A percentile compares a stretch with the other conserved stretches of the same genome.
phyloP scores from a whole-genome alignment of 2,113 vertebrate species.

The Silurus glanis region DNA sequence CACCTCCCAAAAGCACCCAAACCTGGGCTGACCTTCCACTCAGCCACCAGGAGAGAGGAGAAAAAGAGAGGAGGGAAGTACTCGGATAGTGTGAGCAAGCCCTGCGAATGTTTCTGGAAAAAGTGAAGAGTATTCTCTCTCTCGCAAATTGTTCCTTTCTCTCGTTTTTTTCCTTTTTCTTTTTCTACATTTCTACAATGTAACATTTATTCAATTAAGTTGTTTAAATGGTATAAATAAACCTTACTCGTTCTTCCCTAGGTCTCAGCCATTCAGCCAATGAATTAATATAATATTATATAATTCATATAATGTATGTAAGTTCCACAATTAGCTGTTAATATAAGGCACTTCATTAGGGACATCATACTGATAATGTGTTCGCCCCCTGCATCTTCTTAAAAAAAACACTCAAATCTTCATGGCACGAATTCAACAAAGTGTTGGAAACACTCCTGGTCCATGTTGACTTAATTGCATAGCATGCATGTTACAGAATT shows the following conservation, averaged over 20 bases:
- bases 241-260: not conserved
- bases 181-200: not conserved
- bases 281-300: too few species aligned
- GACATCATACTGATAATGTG: not conserved
- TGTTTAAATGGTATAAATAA: conserved; percentile 19
- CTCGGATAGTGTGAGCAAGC: conserved; percentile 57
- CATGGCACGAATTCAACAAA: not conserved
- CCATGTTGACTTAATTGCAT: not conserved
- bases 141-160: conserved; percentile 24
- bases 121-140: conserved; percentile 64
- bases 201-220: conserved; percentile 17
- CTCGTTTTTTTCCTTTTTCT: not conserved
- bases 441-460: not conserved
- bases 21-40: conserved; percentile 68
- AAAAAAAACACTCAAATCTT: not conserved
- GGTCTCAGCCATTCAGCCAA: not conserved
- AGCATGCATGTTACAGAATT: not conserved
- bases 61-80: conserved; percentile 59
- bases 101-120: conserved; percentile 66
- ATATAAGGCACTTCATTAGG: not conserved
- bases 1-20: conserved; percentile 62
- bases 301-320: too few species aligned
- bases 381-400: not conserved
- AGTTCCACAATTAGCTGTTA: not conserved
- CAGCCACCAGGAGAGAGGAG: conserved; percentile 63